Evolutionary conservation across 2,113 vertebrate species (phyloP), one percentile per base, ranked within the genome.

Genomic region (Redunca redunca): DNA sequence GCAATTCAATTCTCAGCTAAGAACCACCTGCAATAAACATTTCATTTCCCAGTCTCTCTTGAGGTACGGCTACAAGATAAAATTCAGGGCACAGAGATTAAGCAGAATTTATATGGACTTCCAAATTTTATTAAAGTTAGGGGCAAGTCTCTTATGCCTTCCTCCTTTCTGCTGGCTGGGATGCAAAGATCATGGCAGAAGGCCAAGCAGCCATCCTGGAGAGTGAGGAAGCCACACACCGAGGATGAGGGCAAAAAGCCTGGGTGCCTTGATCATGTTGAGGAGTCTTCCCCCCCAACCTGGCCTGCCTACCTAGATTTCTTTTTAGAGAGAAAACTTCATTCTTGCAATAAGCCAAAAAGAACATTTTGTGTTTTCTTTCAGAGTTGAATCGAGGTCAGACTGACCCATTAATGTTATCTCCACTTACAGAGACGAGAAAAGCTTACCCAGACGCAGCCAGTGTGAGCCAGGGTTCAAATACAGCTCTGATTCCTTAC

Each of bases 41-140:
- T 96, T 91, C 15, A 88, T 82, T 95, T 94, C 36, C 88, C 23
- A 87, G 74, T 14, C 86, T 95, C 55, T 96, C 80, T 50, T 89
- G 25, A 86, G 15, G 25, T 60, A 87, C 7, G 0, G 43, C 53
- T 40, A 67, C 30, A 64, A 92, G 23, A 57, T 50, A 90, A 89
- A 82, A 91, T 82, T 92, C 17, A 83, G 21, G 48, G 55, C 55
- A 90, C 12, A 10, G 30, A 88, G 52, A 84, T 21, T 62, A 77
- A 62, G 33, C 16, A 94, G 50, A 95, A 60, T 23, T 28, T 33
- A 1, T 94, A 43, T 81, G 43, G 50, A 80, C 50, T 82, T 96
- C 40, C 33, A 92, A 85, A 77, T 4, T 43, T 84, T 77, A n/a
- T 90, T 78, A 40, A 80, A 94, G 40, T 48, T 46, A 77, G 36